Evolutionary conservation across 1,140 invertebrate species (phyloP), one percentile per base, ranked within the genome.

Genomic region (Saccostrea glomerata): DNA sequence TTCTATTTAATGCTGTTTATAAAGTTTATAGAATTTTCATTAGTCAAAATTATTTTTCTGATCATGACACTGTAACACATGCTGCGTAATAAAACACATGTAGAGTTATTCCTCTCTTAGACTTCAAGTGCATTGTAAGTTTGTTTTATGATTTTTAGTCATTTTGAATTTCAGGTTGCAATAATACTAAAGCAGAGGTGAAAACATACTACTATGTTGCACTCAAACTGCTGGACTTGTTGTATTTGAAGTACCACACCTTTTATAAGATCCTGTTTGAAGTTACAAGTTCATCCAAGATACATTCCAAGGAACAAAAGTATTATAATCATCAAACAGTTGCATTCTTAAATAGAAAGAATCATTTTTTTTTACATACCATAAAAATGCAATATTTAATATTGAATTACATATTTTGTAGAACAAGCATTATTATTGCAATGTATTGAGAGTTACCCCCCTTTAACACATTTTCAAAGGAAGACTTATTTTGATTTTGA

Each of bases 201-300:
- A 90, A 92, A 55, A 66, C 89, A 7, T 91, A 90, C 77, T 89
- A 92, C 86, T 88, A 82, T 47, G 86, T 91, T 20, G 56, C 90
- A 55, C 17, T 91, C 20, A 90, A 92, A 66, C 82, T 93, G 9
- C 77, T 94, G 54, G 91, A 92, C 58, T 25, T 93, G 0, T 88
- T 93, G 77, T 92, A 92, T 86, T 47, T 94, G 12, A 90, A 89
- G 60, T 87, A 89, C 30, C 40, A 85, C 3, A 30, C 91, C 20
- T 87, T 93, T 2, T 93, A 92, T 86, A 85, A 88, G 7, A 73
- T 47, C 12, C 86, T 93, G 13, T 92, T 88, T 70, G 70, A 89
- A 47, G 86, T 89, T 20, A 91, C 85, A n/a, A 54, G 70, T 30
- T 56, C 40, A 55, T 55, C 82, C 5, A 84, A 36, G 17, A 54